These are phyloP conservation scores for Peromyscus aztecus DNA, from an alignment of 2,797 vertebrate genomes.

Conservation along the genomic window DNA sequence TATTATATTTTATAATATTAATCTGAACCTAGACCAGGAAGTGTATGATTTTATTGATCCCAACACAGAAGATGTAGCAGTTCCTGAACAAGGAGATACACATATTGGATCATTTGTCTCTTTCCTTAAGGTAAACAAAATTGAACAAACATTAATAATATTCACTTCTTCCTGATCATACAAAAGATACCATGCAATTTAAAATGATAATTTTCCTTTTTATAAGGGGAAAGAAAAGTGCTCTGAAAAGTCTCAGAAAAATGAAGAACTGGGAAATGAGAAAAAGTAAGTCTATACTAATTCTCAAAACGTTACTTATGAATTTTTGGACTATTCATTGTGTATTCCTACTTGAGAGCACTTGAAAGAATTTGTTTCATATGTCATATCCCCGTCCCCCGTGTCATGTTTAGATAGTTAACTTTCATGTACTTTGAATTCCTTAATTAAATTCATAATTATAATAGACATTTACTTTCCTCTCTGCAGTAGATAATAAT, in stretches of 20 bases:
- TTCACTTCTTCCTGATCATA: conserved; percentile 44
- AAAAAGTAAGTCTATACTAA: conserved; percentile 90
- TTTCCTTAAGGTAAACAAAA: conserved; percentile 93
- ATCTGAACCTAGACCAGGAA: conserved; percentile 91
- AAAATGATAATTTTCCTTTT: conserved; percentile 75
- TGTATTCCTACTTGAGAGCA: background rate
- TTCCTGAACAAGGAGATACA: conserved; percentile 93
- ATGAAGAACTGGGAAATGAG: conserved; percentile 93
- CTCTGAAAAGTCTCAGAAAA: conserved; percentile 93
- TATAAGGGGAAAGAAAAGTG: conserved; percentile 94
- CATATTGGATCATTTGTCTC: conserved; percentile 91
- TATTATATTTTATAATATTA: conserved; percentile 76
- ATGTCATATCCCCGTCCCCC: background rate
- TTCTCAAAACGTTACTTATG: conserved; percentile 45
- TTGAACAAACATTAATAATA: background rate
- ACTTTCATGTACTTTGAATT: conserved; percentile 47
- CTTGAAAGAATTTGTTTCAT: conserved; percentile 31
- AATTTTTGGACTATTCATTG: background rate
- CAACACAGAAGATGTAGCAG: conserved; percentile 92
- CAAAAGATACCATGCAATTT: conserved; percentile 51
- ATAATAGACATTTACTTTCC: conserved; percentile 14
- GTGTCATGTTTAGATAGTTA: background rate
- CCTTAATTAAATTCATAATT: conserved; percentile 58
- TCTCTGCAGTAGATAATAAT: background rate
- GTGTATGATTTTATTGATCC: conserved; percentile 96